Percentiles rank a stretch among this genome's conserved stretches.
phyloP scores from a whole-genome alignment of 1,140 invertebrate genomes.

The Eurosta solidaginis region DNA sequence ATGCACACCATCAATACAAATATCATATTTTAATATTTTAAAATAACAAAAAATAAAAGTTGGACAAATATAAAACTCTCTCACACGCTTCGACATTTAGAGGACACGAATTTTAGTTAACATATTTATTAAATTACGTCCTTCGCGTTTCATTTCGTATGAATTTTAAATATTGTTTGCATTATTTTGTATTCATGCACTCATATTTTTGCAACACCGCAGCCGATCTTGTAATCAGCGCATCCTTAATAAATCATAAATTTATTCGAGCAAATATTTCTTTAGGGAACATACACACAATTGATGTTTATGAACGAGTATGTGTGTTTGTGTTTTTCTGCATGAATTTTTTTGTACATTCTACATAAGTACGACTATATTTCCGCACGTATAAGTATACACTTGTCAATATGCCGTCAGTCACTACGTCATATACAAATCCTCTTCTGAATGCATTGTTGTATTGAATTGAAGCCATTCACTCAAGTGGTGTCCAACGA shows the following conservation, averaged over 20 bases:
- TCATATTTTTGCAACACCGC: constrained; percentile 27
- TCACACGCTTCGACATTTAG: too few relatives aligned
- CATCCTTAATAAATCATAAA: constrained; percentile 61
- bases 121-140: not conserved
- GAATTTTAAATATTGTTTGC: not conserved
- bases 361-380: constrained; percentile 25
- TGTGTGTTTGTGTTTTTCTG: not conserved
- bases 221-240: constrained; percentile 53
- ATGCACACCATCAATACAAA: not conserved
- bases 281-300: not conserved
- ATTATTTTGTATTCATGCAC: not conserved
- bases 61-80: not conserved
- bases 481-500: constrained; percentile 5
- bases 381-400: constrained; percentile 22
- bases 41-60: not conserved
- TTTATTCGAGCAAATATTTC: constrained; percentile 39
- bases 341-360: not conserved
- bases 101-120: not conserved
- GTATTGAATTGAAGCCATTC: constrained; percentile 10
- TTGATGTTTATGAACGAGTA: not conserved
- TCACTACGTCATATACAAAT: not conserved
- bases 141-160: not conserved
- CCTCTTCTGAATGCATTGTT: not conserved
- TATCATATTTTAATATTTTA: constrained; percentile 24
- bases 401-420: constrained; percentile 5